Base-by-base conservation (phyloP, 2,888 invertebrate species). In the Lissocephala sabroskyi region DNA sequence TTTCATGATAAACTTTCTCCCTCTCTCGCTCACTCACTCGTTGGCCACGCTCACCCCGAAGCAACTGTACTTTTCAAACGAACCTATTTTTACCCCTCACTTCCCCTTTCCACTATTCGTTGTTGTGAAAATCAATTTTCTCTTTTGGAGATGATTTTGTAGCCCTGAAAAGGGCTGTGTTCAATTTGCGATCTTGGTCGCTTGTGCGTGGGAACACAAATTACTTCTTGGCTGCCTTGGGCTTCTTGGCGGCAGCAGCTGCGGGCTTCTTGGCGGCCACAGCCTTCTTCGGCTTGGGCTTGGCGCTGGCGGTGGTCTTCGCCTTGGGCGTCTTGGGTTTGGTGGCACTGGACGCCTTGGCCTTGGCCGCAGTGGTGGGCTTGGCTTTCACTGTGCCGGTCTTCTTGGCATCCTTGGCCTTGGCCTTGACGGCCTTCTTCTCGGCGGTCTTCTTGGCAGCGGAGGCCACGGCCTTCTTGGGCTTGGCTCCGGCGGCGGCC, bases 351-450 rank as follows among this genome's bases (percentile, higher is more conserved):
- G 44, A 42, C 6, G 42, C 40, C 19, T 55, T 59, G 13, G 46
- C 49, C 30, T 58, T 58, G 36, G 47, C 37, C 32, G 45, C 45
- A n/a, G n/a, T n/a, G 10, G 45, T 44, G n/a, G 59, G 32, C 9
- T 62, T 61, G 6, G 58, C 49, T 37, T 61, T 63, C 2, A 58
- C 43, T 9, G 40, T 51, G n/a, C 56, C 60, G 5, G 39, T 41
- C 45, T 64, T 60, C 41, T 61, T 54, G 1, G 44, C 56, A 47
- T 59, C 56, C 42, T 59, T 63, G 17, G 51, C 54, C 26, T 55
- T 60, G 26, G 56, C 50, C 33, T 61, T 55, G 3, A 56, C 49
- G 2, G 49, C 46, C 16, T 52, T 56, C 50, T 60, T 59, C 19
- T 60, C 61, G n/a, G 40, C 50, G 7, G 42, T 51, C 40, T 60